Conservation (phyloP, 2,113 vertebrate genomes). For the Mastomys coucha region DNA sequence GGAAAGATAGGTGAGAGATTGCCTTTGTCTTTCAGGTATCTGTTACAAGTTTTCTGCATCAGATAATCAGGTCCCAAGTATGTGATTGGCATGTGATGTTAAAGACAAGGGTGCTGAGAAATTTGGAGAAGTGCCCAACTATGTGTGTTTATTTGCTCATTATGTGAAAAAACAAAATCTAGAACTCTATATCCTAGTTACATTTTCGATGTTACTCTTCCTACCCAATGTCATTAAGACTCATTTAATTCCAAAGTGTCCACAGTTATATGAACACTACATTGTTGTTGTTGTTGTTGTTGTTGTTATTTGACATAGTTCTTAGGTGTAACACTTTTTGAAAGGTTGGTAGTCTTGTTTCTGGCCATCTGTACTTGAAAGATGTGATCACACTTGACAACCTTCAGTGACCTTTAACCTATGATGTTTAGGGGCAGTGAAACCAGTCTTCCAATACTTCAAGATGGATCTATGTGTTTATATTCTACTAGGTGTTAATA, state of each 20-base stretch:
- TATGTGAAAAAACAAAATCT: neutral
- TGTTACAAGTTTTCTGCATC: neutral
- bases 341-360: conserved; percentile 5
- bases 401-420: neutral
- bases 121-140: neutral
- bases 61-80: neutral
- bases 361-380: conserved; percentile 1
- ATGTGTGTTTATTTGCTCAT: neutral
- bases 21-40: conserved; percentile 59
- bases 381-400: neutral
- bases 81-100: neutral
- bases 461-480: neutral
- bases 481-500: conserved; percentile 1
- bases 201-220: neutral
- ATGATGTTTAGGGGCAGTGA: neutral
- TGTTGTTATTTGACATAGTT: neutral
- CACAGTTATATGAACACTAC: neutral
- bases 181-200: neutral
- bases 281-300: too few relatives aligned
- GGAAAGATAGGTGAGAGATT: conserved; percentile 14
- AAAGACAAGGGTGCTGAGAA: neutral
- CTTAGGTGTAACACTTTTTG: conserved; percentile 10
- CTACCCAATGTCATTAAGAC: neutral
- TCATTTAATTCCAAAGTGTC: neutral
- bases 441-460: neutral